A percentile compares a stretch with the other conserved stretches of the same genome.
These are phyloP conservation scores for Phallusia fumigata DNA, from an alignment of 23 tunicate species.

Conservation along the genomic window DNA sequence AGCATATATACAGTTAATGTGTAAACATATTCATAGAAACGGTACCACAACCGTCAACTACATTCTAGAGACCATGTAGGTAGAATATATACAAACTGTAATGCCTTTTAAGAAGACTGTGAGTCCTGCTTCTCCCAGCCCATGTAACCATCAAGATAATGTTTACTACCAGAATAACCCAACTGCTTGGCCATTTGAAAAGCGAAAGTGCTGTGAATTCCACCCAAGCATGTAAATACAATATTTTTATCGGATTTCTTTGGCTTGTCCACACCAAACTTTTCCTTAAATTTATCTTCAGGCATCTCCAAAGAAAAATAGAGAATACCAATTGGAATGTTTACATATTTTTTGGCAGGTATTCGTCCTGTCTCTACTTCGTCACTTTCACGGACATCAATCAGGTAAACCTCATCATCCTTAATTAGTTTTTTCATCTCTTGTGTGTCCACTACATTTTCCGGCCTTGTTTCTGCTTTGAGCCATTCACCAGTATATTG, in stretches of 20 bases:
- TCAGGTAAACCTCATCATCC: slow-evolving; percentile 46
- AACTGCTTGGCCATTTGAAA: slow-evolving; percentile 49
- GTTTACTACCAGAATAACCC: slow-evolving; percentile 59
- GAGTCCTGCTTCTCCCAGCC: too few species aligned
- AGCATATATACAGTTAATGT: too few species aligned
- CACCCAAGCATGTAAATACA: slow-evolving; percentile 61
- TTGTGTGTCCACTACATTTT: slow-evolving; percentile 23
- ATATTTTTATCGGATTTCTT: slow-evolving; percentile 34
- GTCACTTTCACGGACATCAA: slow-evolving; percentile 72
- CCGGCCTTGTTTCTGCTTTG: slow-evolving; percentile 28
- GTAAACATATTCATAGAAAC: too few species aligned
- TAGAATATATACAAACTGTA: too few species aligned
- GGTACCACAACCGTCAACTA: too few species aligned
- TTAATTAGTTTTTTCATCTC: slow-evolving; percentile 49
- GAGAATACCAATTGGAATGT: slow-evolving; percentile 55
- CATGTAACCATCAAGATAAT: slow-evolving; percentile 66
- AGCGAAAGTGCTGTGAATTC: slow-evolving; percentile 64
- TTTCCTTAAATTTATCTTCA: slow-evolving; percentile 54
- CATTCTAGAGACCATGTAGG: too few species aligned
- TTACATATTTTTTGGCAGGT: slow-evolving; percentile 51
- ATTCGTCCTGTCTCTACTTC: slow-evolving; percentile 74
- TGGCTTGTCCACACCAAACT: slow-evolving; percentile 50
- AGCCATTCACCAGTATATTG: slow-evolving; percentile 13
- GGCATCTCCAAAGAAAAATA: slow-evolving; percentile 37
- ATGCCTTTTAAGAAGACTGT: too few species aligned